Conservation (phyloP, 2,113 vertebrate species). For the Anseranas semipalmata region DNA sequence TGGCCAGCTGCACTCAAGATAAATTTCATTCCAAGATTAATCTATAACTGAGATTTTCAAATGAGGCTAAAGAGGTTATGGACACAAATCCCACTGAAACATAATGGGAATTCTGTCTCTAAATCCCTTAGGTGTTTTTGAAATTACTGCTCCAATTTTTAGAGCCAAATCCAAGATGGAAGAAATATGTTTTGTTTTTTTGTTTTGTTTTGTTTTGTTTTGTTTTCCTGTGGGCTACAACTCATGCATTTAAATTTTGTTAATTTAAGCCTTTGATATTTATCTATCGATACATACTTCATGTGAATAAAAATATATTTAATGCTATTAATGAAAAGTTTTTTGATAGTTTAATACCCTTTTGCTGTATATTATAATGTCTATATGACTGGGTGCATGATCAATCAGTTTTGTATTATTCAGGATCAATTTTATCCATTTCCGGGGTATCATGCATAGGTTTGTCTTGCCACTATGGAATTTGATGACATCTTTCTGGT, state of each 20-base stretch:
- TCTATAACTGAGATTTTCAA: constrained; percentile 1
- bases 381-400: neutral
- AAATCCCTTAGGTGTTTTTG: neutral
- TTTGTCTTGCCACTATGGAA: neutral
- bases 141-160: constrained; percentile 22
- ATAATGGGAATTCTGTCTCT: neutral
- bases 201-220: too few species aligned
- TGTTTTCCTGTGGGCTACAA: neutral
- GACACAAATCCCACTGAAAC: neutral
- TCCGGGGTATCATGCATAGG: neutral
- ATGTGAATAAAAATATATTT: neutral
- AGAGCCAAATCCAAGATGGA: neutral
- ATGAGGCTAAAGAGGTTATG: constrained; percentile 1
- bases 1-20: neutral
- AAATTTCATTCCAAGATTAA: constrained; percentile 13
- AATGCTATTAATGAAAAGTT: neutral
- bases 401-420: neutral
- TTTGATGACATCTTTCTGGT: neutral
- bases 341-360: neutral
- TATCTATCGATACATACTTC: neutral
- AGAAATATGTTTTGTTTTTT: constrained; percentile 5
- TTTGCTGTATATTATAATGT: neutral
- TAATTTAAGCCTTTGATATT: neutral
- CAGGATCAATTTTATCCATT: neutral
- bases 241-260: neutral